Conservation (phyloP, 2,113 vertebrate species). For the Malaclemys terrapin region DNA sequence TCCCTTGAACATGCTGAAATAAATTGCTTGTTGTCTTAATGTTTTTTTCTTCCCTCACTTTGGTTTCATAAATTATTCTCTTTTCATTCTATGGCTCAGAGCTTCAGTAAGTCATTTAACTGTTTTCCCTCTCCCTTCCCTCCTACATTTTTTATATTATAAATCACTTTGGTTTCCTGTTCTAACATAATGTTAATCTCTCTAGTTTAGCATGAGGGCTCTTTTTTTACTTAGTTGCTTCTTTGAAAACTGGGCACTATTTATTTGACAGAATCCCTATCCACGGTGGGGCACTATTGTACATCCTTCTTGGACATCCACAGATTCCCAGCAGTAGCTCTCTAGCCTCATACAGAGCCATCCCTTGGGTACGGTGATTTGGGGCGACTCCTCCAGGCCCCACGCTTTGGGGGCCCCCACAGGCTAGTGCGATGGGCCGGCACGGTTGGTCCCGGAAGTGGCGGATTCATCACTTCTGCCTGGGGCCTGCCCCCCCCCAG, state of each 20-base stretch:
- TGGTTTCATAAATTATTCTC: background rate
- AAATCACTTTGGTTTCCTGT: background rate
- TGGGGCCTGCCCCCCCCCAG: no score
- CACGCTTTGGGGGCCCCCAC: no score
- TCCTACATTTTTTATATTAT: background rate
- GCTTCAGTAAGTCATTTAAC: background rate
- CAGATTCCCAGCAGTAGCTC: background rate
- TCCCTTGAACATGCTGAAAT: background rate
- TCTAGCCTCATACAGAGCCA: background rate
- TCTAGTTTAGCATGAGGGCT: background rate
- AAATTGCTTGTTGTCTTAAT: constrained; percentile 17
- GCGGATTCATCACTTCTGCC: no score
- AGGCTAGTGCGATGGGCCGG: no score
- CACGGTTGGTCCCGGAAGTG: no score
- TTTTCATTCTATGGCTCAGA: background rate
- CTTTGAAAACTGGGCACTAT: background rate
- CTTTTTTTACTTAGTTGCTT: background rate
- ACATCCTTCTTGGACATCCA: background rate
- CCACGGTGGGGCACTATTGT: background rate
- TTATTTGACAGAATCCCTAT: background rate
- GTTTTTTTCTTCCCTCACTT: background rate
- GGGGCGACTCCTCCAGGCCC: no score
- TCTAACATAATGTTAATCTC: background rate
- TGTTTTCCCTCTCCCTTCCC: background rate
- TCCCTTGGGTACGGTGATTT: no score